Conservation (phyloP, 2,113 vertebrate genomes). For the Rattus rattus region DNA sequence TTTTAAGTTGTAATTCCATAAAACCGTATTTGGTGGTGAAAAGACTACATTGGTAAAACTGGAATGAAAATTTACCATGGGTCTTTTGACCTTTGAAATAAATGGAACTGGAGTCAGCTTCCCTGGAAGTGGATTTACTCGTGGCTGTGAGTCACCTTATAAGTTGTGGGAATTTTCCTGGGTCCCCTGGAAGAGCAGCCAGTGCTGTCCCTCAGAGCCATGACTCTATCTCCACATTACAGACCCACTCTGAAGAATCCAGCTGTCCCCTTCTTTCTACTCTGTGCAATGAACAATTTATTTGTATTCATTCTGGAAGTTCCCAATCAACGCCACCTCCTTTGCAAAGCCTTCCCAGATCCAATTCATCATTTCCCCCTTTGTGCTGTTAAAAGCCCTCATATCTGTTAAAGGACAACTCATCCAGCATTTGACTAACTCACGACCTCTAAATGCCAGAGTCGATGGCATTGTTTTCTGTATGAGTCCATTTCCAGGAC, state of each 20-base stretch:
- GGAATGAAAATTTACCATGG: background rate
- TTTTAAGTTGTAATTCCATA: background rate
- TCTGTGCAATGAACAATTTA: background rate
- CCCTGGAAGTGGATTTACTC: background rate
- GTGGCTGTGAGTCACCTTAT: background rate
- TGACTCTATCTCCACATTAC: too few relatives aligned
- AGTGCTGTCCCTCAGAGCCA: background rate
- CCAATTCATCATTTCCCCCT: background rate
- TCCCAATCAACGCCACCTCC: background rate
- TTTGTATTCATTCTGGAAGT: background rate
- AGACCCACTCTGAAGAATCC: background rate
- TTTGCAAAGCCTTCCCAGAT: background rate
- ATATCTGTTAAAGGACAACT: background rate
- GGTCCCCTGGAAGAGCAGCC: background rate
- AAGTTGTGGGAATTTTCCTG: background rate
- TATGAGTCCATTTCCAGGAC: background rate
- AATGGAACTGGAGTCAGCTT: background rate
- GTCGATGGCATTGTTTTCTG: background rate
- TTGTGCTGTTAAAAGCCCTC: background rate
- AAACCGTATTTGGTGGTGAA: background rate
- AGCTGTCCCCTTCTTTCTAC: background rate
- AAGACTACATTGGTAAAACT: background rate
- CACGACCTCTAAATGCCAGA: background rate
- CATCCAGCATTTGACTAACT: background rate
- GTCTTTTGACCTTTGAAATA: background rate